Conservation (phyloP, 2,888 invertebrate genomes). For the Busseola fusca region DNA sequence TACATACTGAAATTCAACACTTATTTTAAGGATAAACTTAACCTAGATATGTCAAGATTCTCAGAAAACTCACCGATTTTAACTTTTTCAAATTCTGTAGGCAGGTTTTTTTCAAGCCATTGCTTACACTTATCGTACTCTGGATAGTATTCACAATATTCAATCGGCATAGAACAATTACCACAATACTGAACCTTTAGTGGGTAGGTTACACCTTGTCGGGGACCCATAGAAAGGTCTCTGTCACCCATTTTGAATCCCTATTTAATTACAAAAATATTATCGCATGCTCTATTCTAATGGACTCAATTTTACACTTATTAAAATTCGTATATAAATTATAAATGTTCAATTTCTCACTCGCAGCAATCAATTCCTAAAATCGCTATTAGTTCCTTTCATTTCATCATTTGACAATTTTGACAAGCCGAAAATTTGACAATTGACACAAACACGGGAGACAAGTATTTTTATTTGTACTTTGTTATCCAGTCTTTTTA, state of each 20-base stretch:
- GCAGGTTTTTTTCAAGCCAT: constrained; percentile 98
- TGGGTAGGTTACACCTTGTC: constrained; percentile 94
- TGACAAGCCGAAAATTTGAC: constrained; percentile 31
- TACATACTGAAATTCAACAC: not conserved
- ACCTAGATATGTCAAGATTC: constrained; percentile 49
- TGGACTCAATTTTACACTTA: constrained; percentile 48
- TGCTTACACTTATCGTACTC: constrained; percentile 99
- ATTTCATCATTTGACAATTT: constrained; percentile 48
- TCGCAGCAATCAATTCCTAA: constrained; percentile 30
- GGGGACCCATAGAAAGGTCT: constrained; percentile 90
- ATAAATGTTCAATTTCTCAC: constrained; percentile 34
- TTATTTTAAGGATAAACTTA: constrained; percentile 44
- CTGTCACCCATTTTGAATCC: constrained; percentile 87
- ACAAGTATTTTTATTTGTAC: not conserved
- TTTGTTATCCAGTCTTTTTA: constrained; percentile 8
- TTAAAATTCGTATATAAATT: constrained; percentile 34
- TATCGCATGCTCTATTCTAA: constrained; percentile 62
- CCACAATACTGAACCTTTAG: constrained; percentile 96
- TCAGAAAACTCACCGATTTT: constrained; percentile 89
- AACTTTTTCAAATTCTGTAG: constrained; percentile 97
- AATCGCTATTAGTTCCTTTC: constrained; percentile 26
- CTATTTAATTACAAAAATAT: constrained; percentile 57
- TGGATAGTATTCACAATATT: constrained; percentile 99
- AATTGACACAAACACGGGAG: not conserved
- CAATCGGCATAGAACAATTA: constrained; percentile 97